Evolutionary conservation across 2,888 invertebrate genomes (phyloP).

Genomic region (Eubasilissa splendida): DNA sequence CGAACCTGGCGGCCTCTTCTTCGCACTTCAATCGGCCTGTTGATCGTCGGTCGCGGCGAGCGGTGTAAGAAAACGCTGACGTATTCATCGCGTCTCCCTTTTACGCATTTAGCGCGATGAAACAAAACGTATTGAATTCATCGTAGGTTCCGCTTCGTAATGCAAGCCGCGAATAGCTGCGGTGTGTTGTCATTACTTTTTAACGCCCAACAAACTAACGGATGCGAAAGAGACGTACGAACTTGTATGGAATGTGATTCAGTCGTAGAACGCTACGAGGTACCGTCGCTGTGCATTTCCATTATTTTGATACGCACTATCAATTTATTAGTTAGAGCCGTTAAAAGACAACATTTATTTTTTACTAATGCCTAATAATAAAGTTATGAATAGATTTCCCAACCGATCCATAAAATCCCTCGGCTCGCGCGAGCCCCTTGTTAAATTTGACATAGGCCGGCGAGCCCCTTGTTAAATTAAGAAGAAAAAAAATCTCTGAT

Average conservation of each 20-base stretch:
- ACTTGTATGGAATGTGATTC: constrained; percentile 18
- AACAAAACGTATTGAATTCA: constrained; percentile 8
- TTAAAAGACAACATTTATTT: too few species aligned
- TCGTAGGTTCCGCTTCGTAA: constrained; percentile 19
- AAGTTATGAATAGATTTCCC: too few species aligned
- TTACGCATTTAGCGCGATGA: not conserved
- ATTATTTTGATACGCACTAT: too few species aligned
- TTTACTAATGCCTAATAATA: too few species aligned
- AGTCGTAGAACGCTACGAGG: constrained; percentile 13
- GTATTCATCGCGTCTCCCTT: not conserved
- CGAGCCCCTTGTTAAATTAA: too few species aligned
- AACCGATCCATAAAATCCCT: too few species aligned
- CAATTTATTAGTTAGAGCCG: too few species aligned
- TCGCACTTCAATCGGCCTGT: constrained; percentile 26
- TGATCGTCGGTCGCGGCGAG: not conserved
- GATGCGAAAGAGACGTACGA: constrained; percentile 3
- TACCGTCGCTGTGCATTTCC: too few species aligned
- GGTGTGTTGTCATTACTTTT: constrained; percentile 3
- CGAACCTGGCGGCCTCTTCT: constrained; percentile 24
- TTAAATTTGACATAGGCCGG: too few species aligned
- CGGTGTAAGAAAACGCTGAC: constrained; percentile 1
- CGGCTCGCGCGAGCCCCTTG: too few species aligned
- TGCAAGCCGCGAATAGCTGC: constrained; percentile 33
- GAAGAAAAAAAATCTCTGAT: too few species aligned
- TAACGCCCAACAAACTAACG: not conserved